A percentile compares a stretch with the other conserved stretches of the same genome.
Evolutionary conservation across 2,113 vertebrate species (phyloP).

Genomic region (Phainopepla nitens): DNA sequence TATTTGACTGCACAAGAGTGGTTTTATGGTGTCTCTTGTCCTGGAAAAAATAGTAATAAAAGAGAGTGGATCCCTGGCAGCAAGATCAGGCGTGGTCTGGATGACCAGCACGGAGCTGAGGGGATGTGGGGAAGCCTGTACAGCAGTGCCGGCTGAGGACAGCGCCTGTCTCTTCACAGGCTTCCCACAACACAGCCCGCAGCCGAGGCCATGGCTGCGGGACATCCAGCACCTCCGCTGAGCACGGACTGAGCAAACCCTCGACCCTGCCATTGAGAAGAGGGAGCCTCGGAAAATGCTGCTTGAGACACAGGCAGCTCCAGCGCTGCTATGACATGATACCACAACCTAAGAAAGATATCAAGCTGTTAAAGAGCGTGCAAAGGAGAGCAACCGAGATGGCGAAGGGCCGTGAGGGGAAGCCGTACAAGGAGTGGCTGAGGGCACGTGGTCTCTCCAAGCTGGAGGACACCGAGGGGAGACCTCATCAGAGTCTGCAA

Average conservation of each 20-base stretch:
- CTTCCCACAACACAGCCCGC: accelerated
- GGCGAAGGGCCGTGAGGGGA: accelerated
- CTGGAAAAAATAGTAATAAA: not conserved
- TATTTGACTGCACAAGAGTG: not conserved
- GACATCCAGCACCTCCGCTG: not conserved
- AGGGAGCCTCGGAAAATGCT: accelerated
- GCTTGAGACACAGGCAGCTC: accelerated
- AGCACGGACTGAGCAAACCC: accelerated
- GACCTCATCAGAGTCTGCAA: too few relatives aligned
- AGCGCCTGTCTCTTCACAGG: accelerated
- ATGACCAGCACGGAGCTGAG: accelerated
- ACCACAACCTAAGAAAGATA: not conserved
- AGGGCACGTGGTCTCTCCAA: not conserved
- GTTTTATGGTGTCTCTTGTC: not conserved
- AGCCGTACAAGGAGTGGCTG: not conserved
- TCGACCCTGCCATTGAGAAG: not conserved
- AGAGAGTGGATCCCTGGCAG: not conserved
- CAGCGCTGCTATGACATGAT: accelerated
- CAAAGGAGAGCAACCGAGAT: not conserved
- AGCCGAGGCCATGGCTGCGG: accelerated
- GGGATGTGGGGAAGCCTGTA: accelerated
- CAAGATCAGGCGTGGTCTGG: not conserved
- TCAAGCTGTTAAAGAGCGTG: not conserved
- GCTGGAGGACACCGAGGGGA: not conserved
- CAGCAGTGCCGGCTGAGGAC: accelerated